Evolutionary conservation across 2,888 invertebrate genomes (phyloP).

Genomic region (Rhagophthalmus giganteus): DNA sequence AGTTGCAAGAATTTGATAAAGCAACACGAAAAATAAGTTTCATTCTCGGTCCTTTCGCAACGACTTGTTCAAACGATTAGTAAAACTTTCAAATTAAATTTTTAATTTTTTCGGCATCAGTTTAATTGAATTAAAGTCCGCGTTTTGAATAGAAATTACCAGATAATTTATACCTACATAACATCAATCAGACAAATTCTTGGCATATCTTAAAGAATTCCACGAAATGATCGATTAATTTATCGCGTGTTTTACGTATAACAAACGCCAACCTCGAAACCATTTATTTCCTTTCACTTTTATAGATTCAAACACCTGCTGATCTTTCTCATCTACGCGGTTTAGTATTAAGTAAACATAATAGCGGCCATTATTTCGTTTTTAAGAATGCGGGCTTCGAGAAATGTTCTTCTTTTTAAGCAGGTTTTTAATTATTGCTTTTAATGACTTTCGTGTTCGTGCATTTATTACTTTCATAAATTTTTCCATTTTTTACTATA

Average conservation of each 20-base stretch:
- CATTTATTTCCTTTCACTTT: conserved; percentile 25
- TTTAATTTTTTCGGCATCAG: conserved; percentile 1
- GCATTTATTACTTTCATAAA: no score
- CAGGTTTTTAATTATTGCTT: conserved; percentile 28
- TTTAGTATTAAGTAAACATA: background rate
- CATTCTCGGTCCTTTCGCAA: conserved; percentile 6
- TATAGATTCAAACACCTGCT: conserved; percentile 13
- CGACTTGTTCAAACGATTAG: conserved; percentile 10
- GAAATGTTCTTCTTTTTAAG: conserved; percentile 26
- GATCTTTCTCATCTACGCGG: conserved; percentile 6
- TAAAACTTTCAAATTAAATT: conserved; percentile 13
- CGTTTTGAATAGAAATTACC: background rate
- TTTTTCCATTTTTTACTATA: no score
- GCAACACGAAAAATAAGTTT: conserved; percentile 20
- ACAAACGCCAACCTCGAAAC: conserved; percentile 12
- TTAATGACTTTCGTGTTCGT: conserved; percentile 28
- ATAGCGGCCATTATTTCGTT: background rate
- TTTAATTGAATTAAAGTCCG: background rate
- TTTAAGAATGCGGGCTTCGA: no score
- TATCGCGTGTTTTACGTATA: conserved; percentile 15
- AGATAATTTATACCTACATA: background rate
- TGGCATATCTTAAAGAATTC: conserved; percentile 9
- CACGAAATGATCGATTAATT: conserved; percentile 19
- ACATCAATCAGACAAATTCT: conserved; percentile 14
- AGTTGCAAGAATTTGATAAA: conserved; percentile 20